A percentile compares a stretch with the other conserved stretches of the same genome.
These are phyloP conservation scores for Phortica variegata DNA, from an alignment of 1,140 invertebrate genomes.

Conservation along the genomic window DNA sequence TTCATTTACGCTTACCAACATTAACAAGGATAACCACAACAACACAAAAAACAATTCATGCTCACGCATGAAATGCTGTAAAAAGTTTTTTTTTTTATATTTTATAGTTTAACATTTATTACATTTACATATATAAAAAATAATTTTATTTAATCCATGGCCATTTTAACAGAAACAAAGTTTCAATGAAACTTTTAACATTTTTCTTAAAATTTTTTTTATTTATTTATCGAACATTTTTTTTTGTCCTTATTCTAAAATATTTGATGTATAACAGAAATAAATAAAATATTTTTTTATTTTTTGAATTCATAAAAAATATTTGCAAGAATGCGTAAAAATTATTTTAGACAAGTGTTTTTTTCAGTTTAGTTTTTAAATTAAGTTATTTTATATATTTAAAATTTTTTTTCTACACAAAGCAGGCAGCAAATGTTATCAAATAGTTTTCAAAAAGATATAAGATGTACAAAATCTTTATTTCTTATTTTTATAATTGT, in stretches of 20 bases:
- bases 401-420: too few species aligned
- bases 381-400: too few species aligned
- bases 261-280: neutral
- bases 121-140: too few species aligned
- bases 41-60: too few species aligned
- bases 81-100: neutral
- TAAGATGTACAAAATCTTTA: too few species aligned
- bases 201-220: constrained; percentile 19
- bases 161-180: constrained; percentile 19
- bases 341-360: too few species aligned
- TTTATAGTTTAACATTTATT: constrained; percentile 21
- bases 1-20: neutral
- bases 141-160: constrained; percentile 23
- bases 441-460: too few species aligned
- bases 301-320: constrained; percentile 18
- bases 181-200: too few species aligned
- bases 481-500: too few species aligned
- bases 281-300: constrained; percentile 6
- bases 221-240: constrained; percentile 3
- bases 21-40: neutral
- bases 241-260: neutral
- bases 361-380: too few species aligned
- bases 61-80: too few species aligned
- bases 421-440: too few species aligned
- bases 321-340: constrained; percentile 13